Percentiles rank a stretch among this genome's conserved stretches.
phyloP scores from a whole-genome alignment of 2,888 invertebrate species.

The Deilephila elpenor region DNA sequence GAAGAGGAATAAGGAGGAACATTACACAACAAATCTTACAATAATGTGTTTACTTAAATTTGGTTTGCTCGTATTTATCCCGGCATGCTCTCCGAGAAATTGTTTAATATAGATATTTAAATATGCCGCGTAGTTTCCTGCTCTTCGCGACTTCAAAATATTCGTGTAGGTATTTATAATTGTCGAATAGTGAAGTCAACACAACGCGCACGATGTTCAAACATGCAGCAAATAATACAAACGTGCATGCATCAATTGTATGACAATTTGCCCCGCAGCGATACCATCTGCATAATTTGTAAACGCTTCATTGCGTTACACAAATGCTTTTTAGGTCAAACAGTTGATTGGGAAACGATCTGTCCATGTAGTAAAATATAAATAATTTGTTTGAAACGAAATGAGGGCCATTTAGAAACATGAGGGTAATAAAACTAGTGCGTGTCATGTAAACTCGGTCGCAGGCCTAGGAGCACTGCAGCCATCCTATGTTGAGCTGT shows the following conservation, averaged over 20 bases:
- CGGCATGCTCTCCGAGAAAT: no score
- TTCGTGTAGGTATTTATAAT: background rate
- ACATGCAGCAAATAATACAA: slow-evolving; percentile 22
- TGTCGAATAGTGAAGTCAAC: background rate
- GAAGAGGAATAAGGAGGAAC: no score
- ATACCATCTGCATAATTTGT: slow-evolving; percentile 75
- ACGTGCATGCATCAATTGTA: slow-evolving; percentile 39
- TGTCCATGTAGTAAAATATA: slow-evolving; percentile 82
- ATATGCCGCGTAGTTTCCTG: no score
- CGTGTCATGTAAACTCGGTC: slow-evolving; percentile 80
- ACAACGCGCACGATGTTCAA: slow-evolving; percentile 2
- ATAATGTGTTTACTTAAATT: no score
- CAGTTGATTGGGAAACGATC: slow-evolving; percentile 82
- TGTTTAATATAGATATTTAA: no score
- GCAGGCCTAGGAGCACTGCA: slow-evolving; percentile 63
- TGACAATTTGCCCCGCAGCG: slow-evolving; percentile 62
- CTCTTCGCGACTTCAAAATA: no score
- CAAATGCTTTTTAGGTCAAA: slow-evolving; percentile 81
- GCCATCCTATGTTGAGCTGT: slow-evolving; percentile 63
- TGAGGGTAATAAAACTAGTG: slow-evolving; percentile 85
- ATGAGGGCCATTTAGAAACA: slow-evolving; percentile 85
- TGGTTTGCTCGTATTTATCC: no score
- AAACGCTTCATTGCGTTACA: slow-evolving; percentile 77
- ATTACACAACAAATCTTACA: no score
- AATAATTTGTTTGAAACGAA: slow-evolving; percentile 82